Percentiles rank a stretch among this genome's conserved stretches.
phyloP scores from a whole-genome alignment of 2,113 vertebrate species.

The Shinisaurus crocodilurus region DNA sequence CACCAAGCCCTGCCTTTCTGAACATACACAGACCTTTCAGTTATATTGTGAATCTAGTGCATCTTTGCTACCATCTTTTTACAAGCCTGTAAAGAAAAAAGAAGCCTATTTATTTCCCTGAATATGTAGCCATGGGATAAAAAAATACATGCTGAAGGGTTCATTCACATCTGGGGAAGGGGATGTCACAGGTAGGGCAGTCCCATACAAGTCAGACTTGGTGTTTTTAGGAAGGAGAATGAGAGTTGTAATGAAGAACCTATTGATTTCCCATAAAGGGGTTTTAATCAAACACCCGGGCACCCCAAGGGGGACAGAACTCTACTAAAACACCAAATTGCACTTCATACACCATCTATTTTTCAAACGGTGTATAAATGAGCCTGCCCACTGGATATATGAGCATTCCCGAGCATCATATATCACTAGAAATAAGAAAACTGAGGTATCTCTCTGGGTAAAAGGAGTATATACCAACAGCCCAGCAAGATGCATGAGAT shows the following conservation, averaged over 20 bases:
- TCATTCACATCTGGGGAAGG: constrained; percentile 40
- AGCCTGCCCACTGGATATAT: constrained; percentile 80
- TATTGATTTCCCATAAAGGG: constrained; percentile 84
- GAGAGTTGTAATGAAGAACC: constrained; percentile 80
- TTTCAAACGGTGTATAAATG: constrained; percentile 79
- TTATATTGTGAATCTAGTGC: not conserved
- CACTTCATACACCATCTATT: constrained; percentile 78
- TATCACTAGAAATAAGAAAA: constrained; percentile 76
- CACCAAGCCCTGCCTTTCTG: not conserved
- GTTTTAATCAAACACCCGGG: constrained; percentile 85
- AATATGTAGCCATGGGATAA: constrained; percentile 40
- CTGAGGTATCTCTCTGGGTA: not conserved
- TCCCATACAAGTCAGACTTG: constrained; percentile 67
- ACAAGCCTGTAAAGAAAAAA: not conserved
- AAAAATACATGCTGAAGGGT: constrained; percentile 30
- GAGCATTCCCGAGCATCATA: constrained; percentile 72
- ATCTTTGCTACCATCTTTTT: constrained; percentile 13
- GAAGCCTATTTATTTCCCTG: constrained; percentile 42
- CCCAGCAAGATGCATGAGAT: accelerated
- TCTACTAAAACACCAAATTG: constrained; percentile 77
- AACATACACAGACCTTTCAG: not conserved
- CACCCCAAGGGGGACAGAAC: constrained; percentile 71
- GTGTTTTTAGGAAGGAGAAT: constrained; percentile 69
- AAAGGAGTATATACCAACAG: not conserved
- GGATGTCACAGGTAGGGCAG: constrained; percentile 32